Evolutionary conservation across 2,888 invertebrate genomes (phyloP), one percentile per base, ranked within the genome.

Genomic region (Diabrotica balteata): DNA sequence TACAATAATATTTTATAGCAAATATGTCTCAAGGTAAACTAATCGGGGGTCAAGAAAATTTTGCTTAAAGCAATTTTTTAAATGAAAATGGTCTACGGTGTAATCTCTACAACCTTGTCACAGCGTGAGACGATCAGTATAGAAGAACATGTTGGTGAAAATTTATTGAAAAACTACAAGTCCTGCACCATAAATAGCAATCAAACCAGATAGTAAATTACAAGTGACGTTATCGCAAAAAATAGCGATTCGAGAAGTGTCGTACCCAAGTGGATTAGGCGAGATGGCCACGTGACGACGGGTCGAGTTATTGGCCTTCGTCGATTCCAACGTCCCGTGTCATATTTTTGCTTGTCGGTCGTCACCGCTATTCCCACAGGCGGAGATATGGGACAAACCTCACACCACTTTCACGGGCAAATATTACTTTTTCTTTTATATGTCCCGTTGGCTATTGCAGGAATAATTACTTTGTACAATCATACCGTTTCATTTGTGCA

Each of bases 191-290:
- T 80, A 76, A 76, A 80, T 78, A 80, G 81, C 80, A 81, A 82
- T 83, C 82, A 81, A 80, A 80, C 77, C 76, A 74, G 78, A 76
- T 79, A 80, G 79, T 82, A 81, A 83, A 83, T 83, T 82, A 83
- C 82, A 79, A 79, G 78, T 80, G 81, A 81, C 81, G 80, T 81
- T 80, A 82, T 81, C 78, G 78, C 78, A 82, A 82, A 82, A 80
- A 81, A 76, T 80, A 76, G 78, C 77, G 78, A 81, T 80, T 79
- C 79, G 77, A 73, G 77, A 81, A 81, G 80, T 79, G 79, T 79
- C 79, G 79, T 77, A 76, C 81, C 82, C 82, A 81, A 81, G 81
- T 82, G 82, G 83, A 82, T 83, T 83, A 82, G 76, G 74, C 73
- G 77, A 75, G 76, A 80, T 80, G 80, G 78, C 78, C 79, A 77